Percentiles rank a stretch among this genome's conserved stretches.
Evolutionary conservation across 2,888 invertebrate species (phyloP).

Genomic region (Seladonia tumulorum): DNA sequence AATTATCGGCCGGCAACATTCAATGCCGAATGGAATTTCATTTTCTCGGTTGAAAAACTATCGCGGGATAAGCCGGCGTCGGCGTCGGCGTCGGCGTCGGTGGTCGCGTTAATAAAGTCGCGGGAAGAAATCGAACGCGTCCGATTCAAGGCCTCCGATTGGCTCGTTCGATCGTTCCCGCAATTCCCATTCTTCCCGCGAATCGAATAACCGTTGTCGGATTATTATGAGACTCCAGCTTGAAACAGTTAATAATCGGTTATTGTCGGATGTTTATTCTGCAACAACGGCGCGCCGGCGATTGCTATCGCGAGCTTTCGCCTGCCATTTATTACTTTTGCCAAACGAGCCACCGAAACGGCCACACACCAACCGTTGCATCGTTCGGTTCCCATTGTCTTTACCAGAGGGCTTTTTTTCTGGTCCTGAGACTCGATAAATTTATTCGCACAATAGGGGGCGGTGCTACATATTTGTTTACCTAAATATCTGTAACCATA

Average conservation of each 20-base stretch:
- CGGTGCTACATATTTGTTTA: not conserved
- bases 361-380: not conserved
- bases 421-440: not conserved
- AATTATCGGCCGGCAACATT: slow-evolving; percentile 51
- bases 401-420: not conserved
- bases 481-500: not conserved
- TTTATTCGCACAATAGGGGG: not conserved
- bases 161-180: not conserved
- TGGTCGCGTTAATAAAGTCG: not conserved
- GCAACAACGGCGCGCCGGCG: not conserved
- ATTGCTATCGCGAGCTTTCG: not conserved
- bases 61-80: not conserved
- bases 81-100: not conserved
- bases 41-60: slow-evolving; percentile 24
- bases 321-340: not conserved
- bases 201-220: not conserved
- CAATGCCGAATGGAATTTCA: slow-evolving; percentile 45
- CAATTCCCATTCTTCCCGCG: not conserved
- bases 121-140: not conserved
- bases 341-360: not conserved
- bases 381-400: not conserved
- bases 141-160: not conserved
- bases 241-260: slow-evolving; percentile 12
- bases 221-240: slow-evolving; percentile 8
- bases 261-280: slow-evolving; percentile 21